Evolutionary conservation across 2,113 vertebrate genomes (phyloP), one percentile per base, ranked within the genome.

Genomic region (Elanus axillaris): DNA sequence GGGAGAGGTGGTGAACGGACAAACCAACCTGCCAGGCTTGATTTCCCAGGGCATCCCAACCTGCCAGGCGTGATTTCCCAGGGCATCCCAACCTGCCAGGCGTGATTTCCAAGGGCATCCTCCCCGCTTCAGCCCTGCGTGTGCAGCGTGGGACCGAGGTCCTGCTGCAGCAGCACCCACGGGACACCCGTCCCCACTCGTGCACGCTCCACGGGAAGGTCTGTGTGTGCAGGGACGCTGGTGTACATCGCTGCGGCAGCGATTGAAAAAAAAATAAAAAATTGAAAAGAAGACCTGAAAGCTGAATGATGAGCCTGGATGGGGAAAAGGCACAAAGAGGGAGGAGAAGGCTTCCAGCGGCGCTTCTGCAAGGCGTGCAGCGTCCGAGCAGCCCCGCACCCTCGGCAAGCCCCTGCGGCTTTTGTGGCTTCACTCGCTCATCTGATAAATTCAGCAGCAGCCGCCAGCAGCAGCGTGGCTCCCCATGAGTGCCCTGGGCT

Each of bases 101-200:
- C 0, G 9, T 25, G 59, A 20, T 22, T 36, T 13, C 3, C 1
- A 16, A 4, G 4, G 66, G 76, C 76, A 43, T 55, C 83, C n/a
- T n/a, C 8, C 31, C 52, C 9, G 7, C 7, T 7, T 26, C n/a
- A 23, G 5, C 47, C 27, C 50, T 4, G 16, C 3, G 7, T 16
- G 48, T 6, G 5, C 73, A 3, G 45, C 3, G 18, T 10, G 74
- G 59, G 59, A 58, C 27, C 10, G 2, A 10, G 36, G 23, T 45
- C 42, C 34, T 16, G 3, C 48, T 6, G 50, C 32, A 5, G 52
- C 68, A 66, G 55, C 89, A 60, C 55, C 72, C 72, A 3, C 0
- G 0, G 1, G 32, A n/a, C 45, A 74, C 34, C 38, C 8, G 7
- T 2, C 13, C 10, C 12, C 55, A 1, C 12, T 27, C 16, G 0